Evolutionary conservation across 2,888 invertebrate species (phyloP), one percentile per base, ranked within the genome.

Genomic region (Mesochorus sp.): DNA sequence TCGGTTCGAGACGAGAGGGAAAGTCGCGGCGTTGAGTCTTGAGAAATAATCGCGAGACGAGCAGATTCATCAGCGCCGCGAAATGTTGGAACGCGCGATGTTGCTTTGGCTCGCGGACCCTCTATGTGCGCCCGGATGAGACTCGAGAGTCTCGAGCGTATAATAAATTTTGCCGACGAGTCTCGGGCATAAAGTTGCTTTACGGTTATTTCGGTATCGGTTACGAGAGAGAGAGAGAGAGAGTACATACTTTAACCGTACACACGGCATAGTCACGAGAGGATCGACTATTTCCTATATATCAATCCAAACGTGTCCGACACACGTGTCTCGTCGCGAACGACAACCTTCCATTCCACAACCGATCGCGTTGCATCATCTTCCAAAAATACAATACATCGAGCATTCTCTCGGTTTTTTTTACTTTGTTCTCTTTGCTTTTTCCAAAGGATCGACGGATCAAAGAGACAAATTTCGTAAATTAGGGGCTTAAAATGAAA

Each of bases 191-290:
- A 70, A 68, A 70, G 55, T 70, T 64, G 12, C 28, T 47, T 76
- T 62, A 68, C 47, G 62, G 62, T 76, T 76, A 76, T 76, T 76
- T 76, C 62, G 37, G 70, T 76, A 76, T 76, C 47, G 47, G 62
- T 62, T 70, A 39, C 47, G 55, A 70, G 53, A n/a, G 6, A 24
- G 47, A 66, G 19, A 39, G 37, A 55, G 42, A 39, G 21, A 24
- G 28, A 53, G 28, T 42, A 39, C 42, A 51, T 51, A 51, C 59
- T 67, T 17, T 59, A 59, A 39, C 12, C 8, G 37, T 17, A 26
- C n/a, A 31, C 26, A n/a, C n/a, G n/a, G n/a, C n/a, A 19, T 53
- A 34, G 14, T 24, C 24, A 28, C 10, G 17, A 21, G 57, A n/a
- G 6, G 14, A 71, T 61, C n/a, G n/a, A n/a, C n/a, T n/a, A n/a